These are phyloP conservation scores for Meganola albula DNA, from an alignment of 2,888 invertebrate genomes.

Conservation along the genomic window DNA sequence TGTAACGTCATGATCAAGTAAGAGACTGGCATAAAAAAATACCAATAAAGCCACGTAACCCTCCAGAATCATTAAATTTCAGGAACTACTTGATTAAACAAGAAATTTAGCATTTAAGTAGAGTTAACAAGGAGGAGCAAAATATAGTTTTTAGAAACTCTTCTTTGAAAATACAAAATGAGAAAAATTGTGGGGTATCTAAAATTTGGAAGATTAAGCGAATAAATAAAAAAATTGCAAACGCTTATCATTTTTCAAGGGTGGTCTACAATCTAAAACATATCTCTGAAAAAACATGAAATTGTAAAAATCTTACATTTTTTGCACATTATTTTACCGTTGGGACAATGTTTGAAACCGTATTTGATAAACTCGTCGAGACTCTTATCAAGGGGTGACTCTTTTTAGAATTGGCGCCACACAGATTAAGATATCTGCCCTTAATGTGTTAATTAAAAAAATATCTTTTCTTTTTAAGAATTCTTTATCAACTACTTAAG, in stretches of 20 bases:
- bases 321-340: conserved; percentile 60
- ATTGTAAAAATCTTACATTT: conserved; percentile 49
- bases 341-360: conserved; percentile 49
- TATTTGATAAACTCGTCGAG: conserved; percentile 61
- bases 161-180: no score
- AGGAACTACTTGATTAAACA: no score
- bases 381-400: conserved; percentile 64
- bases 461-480: conserved; percentile 51
- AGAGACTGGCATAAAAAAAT: no score
- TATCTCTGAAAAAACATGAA: conserved; percentile 47
- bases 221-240: no score
- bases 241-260: conserved; percentile 25
- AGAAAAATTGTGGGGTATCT: no score
- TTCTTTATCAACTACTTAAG: conserved; percentile 68
- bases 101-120: no score
- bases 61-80: no score
- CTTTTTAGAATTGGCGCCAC: conserved; percentile 72
- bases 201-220: no score
- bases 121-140: no score
- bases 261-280: conserved; percentile 50
- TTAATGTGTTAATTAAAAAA: conserved; percentile 76
- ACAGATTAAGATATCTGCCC: conserved; percentile 70
- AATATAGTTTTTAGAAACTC: no score
- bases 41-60: no score
- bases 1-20: no score